Base-by-base conservation (phyloP, 2,113 vertebrate genomes). In the Rhizomys pruinosus region DNA sequence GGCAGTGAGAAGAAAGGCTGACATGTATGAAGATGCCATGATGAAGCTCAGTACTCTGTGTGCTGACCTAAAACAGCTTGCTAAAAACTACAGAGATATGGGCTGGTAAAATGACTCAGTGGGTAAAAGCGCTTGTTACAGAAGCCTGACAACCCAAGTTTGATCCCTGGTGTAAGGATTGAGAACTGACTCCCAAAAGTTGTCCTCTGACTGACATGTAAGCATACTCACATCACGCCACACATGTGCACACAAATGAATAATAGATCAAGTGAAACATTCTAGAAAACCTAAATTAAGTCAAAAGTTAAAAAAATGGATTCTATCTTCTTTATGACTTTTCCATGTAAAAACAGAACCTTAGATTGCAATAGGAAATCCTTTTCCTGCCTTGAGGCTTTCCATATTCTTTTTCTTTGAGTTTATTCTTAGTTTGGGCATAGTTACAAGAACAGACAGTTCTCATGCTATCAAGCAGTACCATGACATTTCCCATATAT, bases 331-430 rank as follows among this genome's bases (percentile, higher is more conserved):
- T 84, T 78, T 9, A 81, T 89, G 69, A 61, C 5, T 88, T 92
- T 88, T 80, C n/a, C 32, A 64, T 79, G 78, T 25, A 23, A 59
- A 71, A 92, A 80, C 27, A 57, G 85, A 87, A 78, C 44, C 59
- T 80, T 80, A 79, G 71, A 42, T 88, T 90, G 29, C 17, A 44
- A 12, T 87, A 64, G 76, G 91, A 92, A 95, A 63, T 93, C 68
- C 22, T 92, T 93, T 93, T 90, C 15, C 68, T 74, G 66, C 34
- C 84, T 69, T 71, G 42, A 92, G 34, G 42, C 77, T 81, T 92
- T 93, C 89, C 52, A 42, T 94, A 34, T 27, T 78, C 52, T 86
- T 93, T 96, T 93, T 57, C 39, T 76, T 64, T 32, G 37, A 91
- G 55, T 57, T 89, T 73, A 89, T n/a, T 32, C 85, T 92, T 37